Base-by-base conservation (phyloP, 2,797 vertebrate species). In the Iguana delicatissima region DNA sequence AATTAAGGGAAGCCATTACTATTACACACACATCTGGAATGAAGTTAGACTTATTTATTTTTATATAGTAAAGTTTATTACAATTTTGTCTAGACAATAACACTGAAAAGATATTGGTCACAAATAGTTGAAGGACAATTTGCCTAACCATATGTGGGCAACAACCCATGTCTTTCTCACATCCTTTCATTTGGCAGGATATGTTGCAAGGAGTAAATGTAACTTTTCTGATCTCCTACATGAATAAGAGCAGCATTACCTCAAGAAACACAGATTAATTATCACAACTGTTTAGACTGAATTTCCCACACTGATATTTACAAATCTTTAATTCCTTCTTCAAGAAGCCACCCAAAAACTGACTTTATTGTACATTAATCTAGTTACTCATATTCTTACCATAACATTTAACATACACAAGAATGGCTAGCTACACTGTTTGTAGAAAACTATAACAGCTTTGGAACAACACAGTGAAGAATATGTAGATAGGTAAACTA, bases 41-140 rank as follows among this genome's bases (percentile, higher is more conserved):
- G 74, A 95, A 85, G 94, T 94, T 95, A 94, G 92, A 95, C 94
- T 95, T 95, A 91, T 35, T 89, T 84, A 87, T 94, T 89, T 67
- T 94, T 95, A 96, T 95, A 93, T 91, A 90, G 93, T 86, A 95
- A 80, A 87, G 94, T 91, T 97, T 96, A 97, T 97, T 97, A 97
- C 92, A 97, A 92, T 96, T 97, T 95, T 96, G 96, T 95, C 97
- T 97, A 97, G 97, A 98, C 95, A 94, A 92, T 84, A 93, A 97
- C 87, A 93, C 2, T 93, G 89, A 93, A 93, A 91, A 89, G 84
- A 89, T 91, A 95, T 93, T 95, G 95, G 95, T 94, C 90, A 90
- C 83, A 94, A 96, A 95, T 69, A 87, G 89, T 95, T 89, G 96
- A 94, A 92, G 89, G 91, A 91, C 84, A 96, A 93, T 93, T 94